Base-by-base conservation (phyloP, 2,113 vertebrate species). In the Phalacrocorax carbo region DNA sequence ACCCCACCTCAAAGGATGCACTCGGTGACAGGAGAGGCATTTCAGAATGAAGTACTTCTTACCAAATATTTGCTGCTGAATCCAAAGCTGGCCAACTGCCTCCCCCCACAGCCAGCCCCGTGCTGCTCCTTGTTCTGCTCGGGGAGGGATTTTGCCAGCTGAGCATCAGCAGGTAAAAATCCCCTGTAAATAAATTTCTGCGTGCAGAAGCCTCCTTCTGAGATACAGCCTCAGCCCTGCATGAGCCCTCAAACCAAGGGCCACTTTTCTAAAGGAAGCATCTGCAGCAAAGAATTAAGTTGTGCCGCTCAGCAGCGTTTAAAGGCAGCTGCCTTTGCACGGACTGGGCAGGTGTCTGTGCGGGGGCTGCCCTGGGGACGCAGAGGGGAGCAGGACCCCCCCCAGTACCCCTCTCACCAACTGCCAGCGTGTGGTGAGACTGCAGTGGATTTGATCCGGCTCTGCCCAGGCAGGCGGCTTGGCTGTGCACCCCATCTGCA, bases 381-480 rank as follows among this genome's bases (percentile, higher is more conserved):
- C 44, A 40, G 36, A 27, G 48, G 36, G 76, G 48, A 42, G 57
- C 8, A 0, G 48, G 42, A 38, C 38, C 27, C 9, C 9, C n/a
- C 42, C 55, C 36, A 0, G 11, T 22, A 17, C 19, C 78, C 25
- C 32, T 15, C 46, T 65, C 49, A 12, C 13, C 38, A 5, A 14
- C 9, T 4, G 1, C 46, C 1, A 1, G 44, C 15, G 19, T 3
- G 2, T 4, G 2, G 30, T 8, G 55, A 36, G 25, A 46, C 42
- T 14, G 0, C 2, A 5, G 23, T 0, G 2, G 13, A 21, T 38
- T 38, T 1, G 2, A 26, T 52, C n/a, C n/a, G 22, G 58, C n/a
- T 36, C n/a, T 12, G 26, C n/a, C 17, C 19, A 11, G n/a, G 21
- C 7, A 2, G 13, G 42, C 3, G 13, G 42, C 42, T 68, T 5